Percentiles rank a stretch among this genome's conserved stretches.
Conservation (phyloP, 2,888 invertebrate genomes). For the Nematopogon swammerdamellus region DNA sequence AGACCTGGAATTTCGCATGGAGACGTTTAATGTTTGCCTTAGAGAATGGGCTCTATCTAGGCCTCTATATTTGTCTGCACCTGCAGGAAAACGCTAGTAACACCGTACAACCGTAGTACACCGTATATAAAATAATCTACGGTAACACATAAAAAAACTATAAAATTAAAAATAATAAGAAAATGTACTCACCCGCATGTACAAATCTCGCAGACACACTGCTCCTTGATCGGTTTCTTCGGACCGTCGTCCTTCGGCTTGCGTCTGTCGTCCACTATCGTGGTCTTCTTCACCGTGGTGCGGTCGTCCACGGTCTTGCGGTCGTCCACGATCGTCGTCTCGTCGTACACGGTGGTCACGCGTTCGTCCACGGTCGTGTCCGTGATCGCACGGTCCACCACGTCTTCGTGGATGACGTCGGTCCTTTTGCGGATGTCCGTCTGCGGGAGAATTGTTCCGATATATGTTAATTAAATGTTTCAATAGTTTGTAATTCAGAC, state of each 20-base stretch:
- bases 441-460: too few species aligned
- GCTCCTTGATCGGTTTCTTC: slow-evolving; percentile 62
- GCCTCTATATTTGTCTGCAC: too few species aligned
- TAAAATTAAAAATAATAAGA: too few species aligned
- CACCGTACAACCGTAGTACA: too few species aligned
- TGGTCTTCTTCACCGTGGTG: slow-evolving; percentile 32
- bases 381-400: slow-evolving; percentile 48
- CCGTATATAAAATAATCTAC: too few species aligned
- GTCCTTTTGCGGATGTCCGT: slow-evolving; percentile 49
- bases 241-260: slow-evolving; percentile 37
- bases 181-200: slow-evolving; percentile 78
- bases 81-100: too few species aligned
- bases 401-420: slow-evolving; percentile 45
- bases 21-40: too few species aligned
- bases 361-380: slow-evolving; percentile 40
- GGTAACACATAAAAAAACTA: too few species aligned
- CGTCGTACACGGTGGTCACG: slow-evolving; percentile 43
- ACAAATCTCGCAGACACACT: slow-evolving; percentile 87
- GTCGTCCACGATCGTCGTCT: slow-evolving; percentile 19
- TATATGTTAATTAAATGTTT: slow-evolving; percentile 9
- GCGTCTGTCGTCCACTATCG: slow-evolving; percentile 28
- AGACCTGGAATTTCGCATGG: too few species aligned
- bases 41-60: too few species aligned
- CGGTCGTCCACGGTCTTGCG: slow-evolving; percentile 46
- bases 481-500: not conserved